These are phyloP conservation scores for Halcyon smyrnensis DNA, from an alignment of 2,797 vertebrate species.

Conservation along the genomic window DNA sequence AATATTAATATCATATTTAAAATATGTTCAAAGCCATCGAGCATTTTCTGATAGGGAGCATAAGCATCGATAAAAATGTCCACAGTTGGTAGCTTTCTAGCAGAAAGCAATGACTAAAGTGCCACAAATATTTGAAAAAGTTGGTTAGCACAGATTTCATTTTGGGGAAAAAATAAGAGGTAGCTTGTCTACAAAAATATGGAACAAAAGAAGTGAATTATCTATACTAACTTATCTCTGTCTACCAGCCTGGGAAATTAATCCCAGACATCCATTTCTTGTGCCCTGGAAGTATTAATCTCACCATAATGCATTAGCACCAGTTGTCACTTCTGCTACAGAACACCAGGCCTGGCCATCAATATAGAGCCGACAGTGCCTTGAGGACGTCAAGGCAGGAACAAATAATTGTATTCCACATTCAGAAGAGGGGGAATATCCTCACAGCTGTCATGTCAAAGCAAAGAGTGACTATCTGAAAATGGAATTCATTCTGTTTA, in stretches of 20 bases:
- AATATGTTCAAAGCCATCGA: background rate
- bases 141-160: background rate
- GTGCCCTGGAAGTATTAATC: background rate
- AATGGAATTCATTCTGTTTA: background rate
- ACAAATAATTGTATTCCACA: background rate
- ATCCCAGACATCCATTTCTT: background rate
- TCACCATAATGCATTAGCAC: background rate
- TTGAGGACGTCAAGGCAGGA: rapidly evolving
- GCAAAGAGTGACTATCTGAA: background rate
- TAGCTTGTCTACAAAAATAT: background rate
- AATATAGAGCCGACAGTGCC: background rate
- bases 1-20: background rate
- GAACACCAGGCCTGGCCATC: background rate
- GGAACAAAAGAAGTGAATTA: background rate
- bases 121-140: background rate
- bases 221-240: background rate
- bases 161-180: background rate
- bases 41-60: background rate
- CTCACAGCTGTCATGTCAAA: background rate
- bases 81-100: background rate
- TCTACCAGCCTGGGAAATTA: background rate
- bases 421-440: background rate
- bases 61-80: background rate
- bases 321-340: background rate
- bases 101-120: background rate